Evolutionary conservation across 35 echinoderm and acorn worm genomes (phyloP), one percentile per base, ranked within the genome.

Genomic region (Eucidaris tribuloides): DNA sequence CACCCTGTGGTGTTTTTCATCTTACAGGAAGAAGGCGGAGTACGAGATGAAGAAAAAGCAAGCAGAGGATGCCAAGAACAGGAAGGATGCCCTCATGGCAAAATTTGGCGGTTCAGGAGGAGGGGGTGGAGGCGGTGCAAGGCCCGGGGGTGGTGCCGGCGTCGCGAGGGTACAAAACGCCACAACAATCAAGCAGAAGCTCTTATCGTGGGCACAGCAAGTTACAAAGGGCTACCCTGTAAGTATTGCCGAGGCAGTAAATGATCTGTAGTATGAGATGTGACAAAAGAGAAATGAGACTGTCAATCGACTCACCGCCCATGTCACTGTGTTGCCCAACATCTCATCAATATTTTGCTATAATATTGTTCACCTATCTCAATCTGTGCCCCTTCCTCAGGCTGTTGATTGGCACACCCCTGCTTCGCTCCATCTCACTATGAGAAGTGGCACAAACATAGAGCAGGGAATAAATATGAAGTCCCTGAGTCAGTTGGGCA

Each of bases 41-140:
- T 81, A 81, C 23, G 87, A 93, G 45, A 76, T 55, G 42, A 93
- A 78, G 87, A 93, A 90, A 61, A 77, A 48, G 55, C 86, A 99
- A n/a, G 63, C 71, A 31, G 83, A 56, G 43, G 86, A 77, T 0
- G 82, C 86, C 17, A 83, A 77, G 57, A 71, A 90, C 45, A 93
- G 89, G 83, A 93, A 92, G 56, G 90, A 86, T 1, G 79, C 86
- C 3, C 68, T 99, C 36, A 90, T 99, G 83, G 84, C 87, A 39
- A 99, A 93, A 74, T 99, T 99, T 93, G 96, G 96, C 22, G 96
- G 96, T 1, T 86, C 86, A 4, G 32, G 62, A n/a, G 41, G 65
- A 24, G 80, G 86, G 4, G 86, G 82, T 17, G 56, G 71, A 15
- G 11, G 22, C 9, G 76, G 83, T 31, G 84, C 58, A 1, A 62